Evolutionary conservation across 37 sponge, comb jelly and placozoan species (phyloP).

Genomic region (Tethya wilhelma): DNA sequence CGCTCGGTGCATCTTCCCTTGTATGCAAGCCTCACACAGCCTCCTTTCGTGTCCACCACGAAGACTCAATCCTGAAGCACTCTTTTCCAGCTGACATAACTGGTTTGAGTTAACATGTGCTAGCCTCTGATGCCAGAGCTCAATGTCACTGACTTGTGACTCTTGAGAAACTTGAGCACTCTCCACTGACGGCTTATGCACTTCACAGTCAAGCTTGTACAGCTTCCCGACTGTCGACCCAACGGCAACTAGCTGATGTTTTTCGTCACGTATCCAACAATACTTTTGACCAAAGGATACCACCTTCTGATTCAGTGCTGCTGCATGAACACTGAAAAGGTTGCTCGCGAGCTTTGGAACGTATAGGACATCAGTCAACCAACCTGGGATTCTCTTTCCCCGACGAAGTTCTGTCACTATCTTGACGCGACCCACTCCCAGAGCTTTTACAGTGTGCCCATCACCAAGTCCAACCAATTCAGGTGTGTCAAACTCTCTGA

Average conservation of each 20-base stretch:
- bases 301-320: conserved; percentile 21
- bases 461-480: conserved; percentile 56
- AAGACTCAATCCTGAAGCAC: conserved; percentile 20
- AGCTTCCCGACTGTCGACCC: conserved; percentile 24
- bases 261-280: conserved; percentile 33
- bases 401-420: neutral
- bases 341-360: conserved; percentile 59
- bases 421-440: conserved; percentile 35
- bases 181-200: conserved; percentile 2
- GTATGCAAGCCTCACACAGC: conserved; percentile 56
- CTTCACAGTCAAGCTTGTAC: conserved; percentile 43
- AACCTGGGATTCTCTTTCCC: conserved; percentile 5
- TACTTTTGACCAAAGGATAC: conserved; percentile 13
- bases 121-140: conserved; percentile 68
- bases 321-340: conserved; percentile 48
- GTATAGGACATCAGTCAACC: conserved; percentile 31
- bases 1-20: conserved; percentile 42
- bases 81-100: conserved; percentile 6
- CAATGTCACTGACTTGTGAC: neutral
- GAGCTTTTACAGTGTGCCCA: conserved; percentile 43
- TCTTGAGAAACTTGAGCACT: conserved; percentile 21
- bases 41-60: conserved; percentile 11
- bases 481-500: conserved; percentile 26
- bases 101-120: conserved; percentile 31
- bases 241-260: conserved; percentile 13